phyloP scores from a whole-genome alignment of 2,113 vertebrate genomes.

The Melanerpes formicivorus region DNA sequence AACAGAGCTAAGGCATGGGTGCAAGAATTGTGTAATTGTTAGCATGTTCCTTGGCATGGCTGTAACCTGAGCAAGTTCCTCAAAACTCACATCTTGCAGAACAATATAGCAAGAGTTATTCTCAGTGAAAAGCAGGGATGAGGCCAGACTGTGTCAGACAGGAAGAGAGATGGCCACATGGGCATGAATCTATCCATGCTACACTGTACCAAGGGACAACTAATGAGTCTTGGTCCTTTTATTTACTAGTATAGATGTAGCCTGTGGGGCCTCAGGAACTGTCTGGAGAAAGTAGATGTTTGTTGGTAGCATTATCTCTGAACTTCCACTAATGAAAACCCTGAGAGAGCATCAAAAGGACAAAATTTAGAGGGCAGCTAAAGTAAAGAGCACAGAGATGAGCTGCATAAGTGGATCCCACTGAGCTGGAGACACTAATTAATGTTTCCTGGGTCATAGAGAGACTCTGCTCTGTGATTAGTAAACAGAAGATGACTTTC shows the following conservation, averaged over 20 bases:
- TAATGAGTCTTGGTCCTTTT: not conserved
- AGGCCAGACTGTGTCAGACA: not conserved
- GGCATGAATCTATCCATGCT: not conserved
- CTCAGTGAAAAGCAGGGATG: not conserved
- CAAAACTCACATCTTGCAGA: not conserved
- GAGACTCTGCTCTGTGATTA: not conserved
- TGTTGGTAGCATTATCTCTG: not conserved
- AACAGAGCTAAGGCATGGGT: not conserved
- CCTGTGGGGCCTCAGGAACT: not conserved
- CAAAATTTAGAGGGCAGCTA: not conserved
- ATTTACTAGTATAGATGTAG: not conserved
- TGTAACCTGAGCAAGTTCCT: not conserved
- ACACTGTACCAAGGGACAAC: not conserved
- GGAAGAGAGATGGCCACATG: not conserved
- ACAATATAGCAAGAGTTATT: not conserved
- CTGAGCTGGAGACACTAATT: not conserved
- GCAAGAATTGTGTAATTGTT: not conserved
- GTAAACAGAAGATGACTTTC: not conserved
- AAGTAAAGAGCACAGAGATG: not conserved
- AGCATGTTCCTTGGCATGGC: accelerated
- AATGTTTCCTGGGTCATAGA: not conserved
- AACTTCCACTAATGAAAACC: not conserved
- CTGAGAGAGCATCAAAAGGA: not conserved
- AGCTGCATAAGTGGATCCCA: not conserved
- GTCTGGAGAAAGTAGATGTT: not conserved